These are phyloP conservation scores for Macrobrachium rosenbergii DNA, from an alignment of 1,140 invertebrate species.

Conservation along the genomic window DNA sequence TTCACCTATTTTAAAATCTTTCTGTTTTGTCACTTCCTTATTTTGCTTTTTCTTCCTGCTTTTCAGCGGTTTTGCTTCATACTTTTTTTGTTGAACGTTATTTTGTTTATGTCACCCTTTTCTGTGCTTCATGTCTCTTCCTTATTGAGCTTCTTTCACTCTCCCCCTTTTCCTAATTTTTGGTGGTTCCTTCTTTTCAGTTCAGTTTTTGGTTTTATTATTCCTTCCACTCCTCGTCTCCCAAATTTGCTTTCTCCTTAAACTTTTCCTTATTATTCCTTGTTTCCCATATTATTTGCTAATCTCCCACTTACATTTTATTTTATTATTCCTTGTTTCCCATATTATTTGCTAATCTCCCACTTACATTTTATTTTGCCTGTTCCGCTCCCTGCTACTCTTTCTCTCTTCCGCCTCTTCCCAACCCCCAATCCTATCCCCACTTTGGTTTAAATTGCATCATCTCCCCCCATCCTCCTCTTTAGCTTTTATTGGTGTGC, in stretches of 20 bases:
- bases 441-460: constrained; percentile 31
- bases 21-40: too few species aligned
- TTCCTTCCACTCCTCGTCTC: too few species aligned
- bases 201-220: background rate
- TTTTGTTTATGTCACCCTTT: background rate
- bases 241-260: background rate
- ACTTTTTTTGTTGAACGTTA: background rate
- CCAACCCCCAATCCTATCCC: constrained; percentile 18
- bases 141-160: constrained; percentile 8
- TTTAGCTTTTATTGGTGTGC: constrained; percentile 52
- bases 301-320: background rate
- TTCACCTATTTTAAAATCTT: too few species aligned
- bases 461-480: constrained; percentile 3
- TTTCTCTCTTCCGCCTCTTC: background rate
- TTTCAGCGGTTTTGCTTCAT: background rate
- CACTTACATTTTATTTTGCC: background rate
- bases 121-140: background rate
- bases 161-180: constrained; percentile 7
- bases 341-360: background rate
- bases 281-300: background rate
- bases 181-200: background rate
- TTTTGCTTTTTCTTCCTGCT: background rate
- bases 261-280: background rate
- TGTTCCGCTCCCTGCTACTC: background rate
- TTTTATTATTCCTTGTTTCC: background rate